Percentiles rank a stretch among this genome's conserved stretches.
phyloP scores from a whole-genome alignment of 2,888 invertebrate species.

The Dromius quadrimaculatus region DNA sequence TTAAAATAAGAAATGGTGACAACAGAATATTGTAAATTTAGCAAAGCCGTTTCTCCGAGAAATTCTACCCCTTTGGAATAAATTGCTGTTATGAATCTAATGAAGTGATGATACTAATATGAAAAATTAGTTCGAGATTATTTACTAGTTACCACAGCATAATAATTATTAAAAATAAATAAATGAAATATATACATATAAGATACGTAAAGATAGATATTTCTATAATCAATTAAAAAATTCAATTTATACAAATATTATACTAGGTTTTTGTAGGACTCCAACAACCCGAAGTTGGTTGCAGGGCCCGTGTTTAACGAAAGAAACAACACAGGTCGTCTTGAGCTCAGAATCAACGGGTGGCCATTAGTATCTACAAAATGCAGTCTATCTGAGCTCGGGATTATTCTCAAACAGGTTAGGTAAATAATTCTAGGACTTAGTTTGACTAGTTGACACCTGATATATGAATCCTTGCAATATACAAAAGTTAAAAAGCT shows the following conservation, averaged over 20 bases:
- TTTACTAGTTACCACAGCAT: slow-evolving; percentile 47
- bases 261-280: slow-evolving; percentile 20
- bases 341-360: slow-evolving; percentile 34
- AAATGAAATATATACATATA: slow-evolving; percentile 48
- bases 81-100: slow-evolving; percentile 17
- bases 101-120: slow-evolving; percentile 18
- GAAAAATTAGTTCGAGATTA: slow-evolving; percentile 44
- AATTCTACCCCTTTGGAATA: slow-evolving; percentile 22
- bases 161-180: slow-evolving; percentile 49
- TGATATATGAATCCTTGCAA: slow-evolving; percentile 33
- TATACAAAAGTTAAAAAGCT: too few relatives aligned
- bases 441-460: slow-evolving; percentile 49
- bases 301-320: slow-evolving; percentile 7
- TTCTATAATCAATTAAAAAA: slow-evolving; percentile 52
- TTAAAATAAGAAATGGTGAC: too few relatives aligned
- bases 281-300: not conserved
- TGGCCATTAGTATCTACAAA: slow-evolving; percentile 39
- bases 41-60: too few relatives aligned
- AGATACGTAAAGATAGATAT: slow-evolving; percentile 45
- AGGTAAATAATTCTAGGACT: slow-evolving; percentile 39
- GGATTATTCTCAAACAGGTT: slow-evolving; percentile 18
- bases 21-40: too few relatives aligned
- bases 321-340: slow-evolving; percentile 42
- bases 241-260: slow-evolving; percentile 51
- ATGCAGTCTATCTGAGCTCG: slow-evolving; percentile 43